A percentile compares a stretch with the other conserved stretches of the same genome.
phyloP scores from a whole-genome alignment of 2,797 vertebrate genomes.

The Apodemus agrarius region DNA sequence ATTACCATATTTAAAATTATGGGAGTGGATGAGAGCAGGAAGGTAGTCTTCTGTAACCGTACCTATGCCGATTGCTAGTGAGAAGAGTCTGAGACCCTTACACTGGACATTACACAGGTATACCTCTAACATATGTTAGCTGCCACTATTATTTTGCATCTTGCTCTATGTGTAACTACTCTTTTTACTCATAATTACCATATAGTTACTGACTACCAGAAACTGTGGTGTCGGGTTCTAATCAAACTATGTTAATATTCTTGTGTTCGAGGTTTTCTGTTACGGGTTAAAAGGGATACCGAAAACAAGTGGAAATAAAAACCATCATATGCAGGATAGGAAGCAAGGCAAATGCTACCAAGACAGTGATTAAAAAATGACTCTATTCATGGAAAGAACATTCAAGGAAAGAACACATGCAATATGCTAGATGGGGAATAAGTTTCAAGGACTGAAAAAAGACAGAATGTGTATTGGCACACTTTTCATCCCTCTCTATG shows the following conservation, averaged over 20 bases:
- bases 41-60: not conserved
- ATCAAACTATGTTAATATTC: slow-evolving; percentile 24
- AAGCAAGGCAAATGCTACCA: not conserved
- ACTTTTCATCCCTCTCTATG: not conserved
- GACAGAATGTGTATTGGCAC: not conserved
- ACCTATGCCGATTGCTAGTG: not conserved
- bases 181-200: slow-evolving; percentile 40
- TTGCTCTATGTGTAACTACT: not conserved
- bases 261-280: not conserved
- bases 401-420: not conserved
- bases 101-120: not conserved
- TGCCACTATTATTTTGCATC: slow-evolving; percentile 10
- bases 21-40: not conserved
- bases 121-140: slow-evolving; percentile 25
- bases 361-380: not conserved
- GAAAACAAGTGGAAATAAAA: not conserved
- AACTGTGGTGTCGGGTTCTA: not conserved
- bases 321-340: not conserved
- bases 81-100: slow-evolving; percentile 20
- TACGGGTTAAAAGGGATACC: not conserved
- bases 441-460: not conserved
- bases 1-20: slow-evolving; percentile 34
- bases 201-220: slow-evolving; percentile 26
- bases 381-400: not conserved
- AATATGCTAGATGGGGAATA: not conserved